Evolutionary conservation across 2,113 vertebrate genomes (phyloP), one percentile per base, ranked within the genome.

Genomic region (Ophthalmolycus amberensis): DNA sequence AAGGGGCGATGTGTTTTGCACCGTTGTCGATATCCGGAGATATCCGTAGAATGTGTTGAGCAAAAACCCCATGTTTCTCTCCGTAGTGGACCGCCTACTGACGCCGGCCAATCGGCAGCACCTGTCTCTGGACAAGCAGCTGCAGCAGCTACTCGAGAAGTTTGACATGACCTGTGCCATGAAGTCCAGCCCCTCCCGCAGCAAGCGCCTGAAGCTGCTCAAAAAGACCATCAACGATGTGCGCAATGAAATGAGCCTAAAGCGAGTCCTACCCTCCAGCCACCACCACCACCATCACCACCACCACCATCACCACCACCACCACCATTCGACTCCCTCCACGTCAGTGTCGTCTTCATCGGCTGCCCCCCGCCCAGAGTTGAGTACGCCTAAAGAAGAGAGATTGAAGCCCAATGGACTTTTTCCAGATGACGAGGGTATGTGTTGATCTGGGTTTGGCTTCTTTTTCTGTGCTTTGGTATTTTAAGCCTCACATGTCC

Each of bases 171-270:
- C 97, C 20, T 96, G 95, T 59, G 93, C 97, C 84, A 98, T 99
- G 98, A 99, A 99, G 94, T 97, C 97, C 88, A 99, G 98, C 63
- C 97, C 97, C 11, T 99, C 98, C 1, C 95, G 98, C 85, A 98
- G 96, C 92, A 99, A 97, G 92, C 96, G 98, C 50, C 94, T 97
- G 58, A 99, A 99, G 90, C 91, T 99, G 72, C 94, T 99, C 58
- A 99, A 97, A 84, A 99, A 96, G 91, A 96, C 97, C 92, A 99
- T 99, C 65, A 96, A 94, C 22, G 83, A 96, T 9, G 93, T 99
- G 29, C 97, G 98, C 58, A 95, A 87, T 50, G 96, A 97, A 89
- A 93, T 98, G 79, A 97, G 96, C 90, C 95, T 97, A 42, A 96
- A 95, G 70, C 95, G 95, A 80, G 92, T 89, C 38, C 92, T 94